Evolutionary conservation across 2,888 invertebrate genomes (phyloP), one percentile per base, ranked within the genome.

Genomic region (Parnassius glacialis): DNA sequence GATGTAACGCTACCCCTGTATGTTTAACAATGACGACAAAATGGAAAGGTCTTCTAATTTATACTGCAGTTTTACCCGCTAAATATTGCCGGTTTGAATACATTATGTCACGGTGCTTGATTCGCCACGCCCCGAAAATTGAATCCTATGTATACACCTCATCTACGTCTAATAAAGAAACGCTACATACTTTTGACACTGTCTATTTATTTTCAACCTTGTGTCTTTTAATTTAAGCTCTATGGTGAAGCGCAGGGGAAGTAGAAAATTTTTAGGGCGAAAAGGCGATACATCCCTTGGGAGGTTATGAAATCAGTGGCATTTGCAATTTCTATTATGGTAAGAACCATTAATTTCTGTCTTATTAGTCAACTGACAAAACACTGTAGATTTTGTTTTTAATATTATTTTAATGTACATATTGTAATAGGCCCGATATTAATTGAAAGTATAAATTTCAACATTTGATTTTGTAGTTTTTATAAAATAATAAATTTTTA

Each of bases 301-400:
- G 92, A 90, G 90, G 89, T 88, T 90, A 92, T 90, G 91, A 92
- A 93, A 92, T 93, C 94, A 93, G 91, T 94, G 94, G 93, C 94
- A 94, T 94, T 94, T 94, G 93, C 92, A 93, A 87, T 84, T 87
- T 89, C 93, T 91, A 91, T 91, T 91, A 89, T 91, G 89, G 80
- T 84, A 87, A 80, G 90, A 90, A 87, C 90, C 91, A 91, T 91
- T 91, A 91, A 91, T 89, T 90, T 81, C 86, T 79, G 87, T 81
- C 87, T 90, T 90, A 89, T 83, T 90, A 90, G 86, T 84, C 84
- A 83, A 87, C 84, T 87, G 86, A 89, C 87, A 89, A 89, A 86
- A 87, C 84, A 79, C 68, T 41, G 16, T 11, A 51, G 16, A 20
- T 25, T 25, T 25, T 47, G 13, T 11, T 51, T 51, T 51, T 51